Evolutionary conservation across 2,113 vertebrate species (phyloP).

Genomic region (Microcebus lehilahytsara): DNA sequence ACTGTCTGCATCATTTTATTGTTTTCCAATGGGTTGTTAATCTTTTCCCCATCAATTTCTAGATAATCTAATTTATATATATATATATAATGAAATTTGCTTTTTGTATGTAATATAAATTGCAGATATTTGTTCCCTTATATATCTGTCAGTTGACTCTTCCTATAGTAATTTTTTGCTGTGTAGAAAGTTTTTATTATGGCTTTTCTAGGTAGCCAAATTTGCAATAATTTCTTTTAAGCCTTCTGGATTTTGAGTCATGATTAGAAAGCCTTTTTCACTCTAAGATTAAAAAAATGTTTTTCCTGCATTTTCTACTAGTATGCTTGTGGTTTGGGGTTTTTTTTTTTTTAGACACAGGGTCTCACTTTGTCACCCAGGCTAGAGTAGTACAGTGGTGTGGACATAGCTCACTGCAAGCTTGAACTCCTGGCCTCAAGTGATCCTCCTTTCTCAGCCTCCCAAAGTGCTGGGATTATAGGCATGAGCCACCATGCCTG

Average conservation of each 20-base stretch:
- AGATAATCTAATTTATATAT: background rate
- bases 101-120: background rate
- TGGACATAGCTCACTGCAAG: too few relatives aligned
- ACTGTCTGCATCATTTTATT: background rate
- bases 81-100: background rate
- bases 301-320: background rate
- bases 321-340: background rate
- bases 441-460: too few relatives aligned
- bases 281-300: background rate
- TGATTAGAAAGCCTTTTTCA: background rate
- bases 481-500: too few relatives aligned
- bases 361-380: too few relatives aligned
- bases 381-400: too few relatives aligned
- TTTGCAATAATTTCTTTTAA: background rate
- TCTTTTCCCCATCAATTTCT: background rate
- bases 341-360: background rate
- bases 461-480: too few relatives aligned
- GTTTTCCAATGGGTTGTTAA: background rate
- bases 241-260: background rate
- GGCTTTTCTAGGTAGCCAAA: background rate
- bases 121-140: background rate
- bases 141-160: background rate
- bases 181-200: background rate
- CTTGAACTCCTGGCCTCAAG: too few relatives aligned
- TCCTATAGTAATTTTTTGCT: background rate